These are phyloP conservation scores for Trimorus sp. DNA, from an alignment of 2,888 invertebrate genomes.

Conservation along the genomic window DNA sequence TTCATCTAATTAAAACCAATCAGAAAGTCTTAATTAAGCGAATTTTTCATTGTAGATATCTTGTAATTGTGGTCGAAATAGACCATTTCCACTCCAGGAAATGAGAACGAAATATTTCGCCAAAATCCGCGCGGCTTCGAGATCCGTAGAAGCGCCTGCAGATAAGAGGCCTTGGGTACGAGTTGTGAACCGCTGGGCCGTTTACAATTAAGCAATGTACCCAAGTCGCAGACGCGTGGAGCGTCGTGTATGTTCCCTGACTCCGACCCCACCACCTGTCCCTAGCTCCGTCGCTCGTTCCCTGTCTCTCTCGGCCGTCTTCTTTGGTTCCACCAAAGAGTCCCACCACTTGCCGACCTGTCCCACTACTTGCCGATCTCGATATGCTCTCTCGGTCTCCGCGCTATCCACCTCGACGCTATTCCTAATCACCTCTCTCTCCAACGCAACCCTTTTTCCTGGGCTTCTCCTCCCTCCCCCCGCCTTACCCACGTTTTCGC, in stretches of 20 bases:
- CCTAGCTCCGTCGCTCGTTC: slow-evolving; percentile 49
- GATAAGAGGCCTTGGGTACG: background rate
- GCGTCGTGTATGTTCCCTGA: slow-evolving; percentile 81
- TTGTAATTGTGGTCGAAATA: no score
- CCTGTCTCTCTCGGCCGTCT: slow-evolving; percentile 34
- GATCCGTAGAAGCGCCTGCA: background rate
- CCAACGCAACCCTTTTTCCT: slow-evolving; percentile 63
- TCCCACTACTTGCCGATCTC: slow-evolving; percentile 67
- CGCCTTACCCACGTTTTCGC: slow-evolving; percentile 36
- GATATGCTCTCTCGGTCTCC: slow-evolving; percentile 57
- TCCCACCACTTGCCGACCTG: slow-evolving; percentile 67
- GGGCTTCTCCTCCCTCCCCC: slow-evolving; percentile 30
- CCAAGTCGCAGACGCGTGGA: slow-evolving; percentile 81
- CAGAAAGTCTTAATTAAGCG: no score
- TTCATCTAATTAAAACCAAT: no score
- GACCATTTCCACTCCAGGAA: no score
- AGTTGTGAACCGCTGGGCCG: slow-evolving; percentile 78
- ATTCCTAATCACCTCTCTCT: slow-evolving; percentile 67
- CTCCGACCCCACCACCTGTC: slow-evolving; percentile 78
- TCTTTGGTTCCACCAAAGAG: slow-evolving; percentile 66
- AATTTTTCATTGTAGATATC: no score
- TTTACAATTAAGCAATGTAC: slow-evolving; percentile 82
- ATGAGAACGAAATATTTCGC: background rate
- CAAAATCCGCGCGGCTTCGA: background rate
- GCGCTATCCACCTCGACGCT: slow-evolving; percentile 68